Conservation (phyloP, 2,797 vertebrate genomes). For the Esox masquinongy region DNA sequence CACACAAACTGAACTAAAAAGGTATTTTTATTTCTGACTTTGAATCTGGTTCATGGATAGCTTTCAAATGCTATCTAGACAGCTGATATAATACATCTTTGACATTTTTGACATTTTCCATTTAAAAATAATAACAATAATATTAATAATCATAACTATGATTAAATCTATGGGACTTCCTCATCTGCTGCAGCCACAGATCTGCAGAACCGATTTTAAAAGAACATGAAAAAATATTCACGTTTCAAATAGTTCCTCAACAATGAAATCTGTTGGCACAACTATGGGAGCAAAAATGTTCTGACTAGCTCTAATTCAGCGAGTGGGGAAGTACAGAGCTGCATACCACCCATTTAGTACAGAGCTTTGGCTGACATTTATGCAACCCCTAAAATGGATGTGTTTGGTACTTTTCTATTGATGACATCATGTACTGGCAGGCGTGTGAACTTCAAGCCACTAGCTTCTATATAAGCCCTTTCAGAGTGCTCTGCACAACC, state of each 20-base stretch:
- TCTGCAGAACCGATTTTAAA: background rate
- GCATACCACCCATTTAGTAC: background rate
- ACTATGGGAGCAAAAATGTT: background rate
- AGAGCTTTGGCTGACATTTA: slow-evolving; percentile 1
- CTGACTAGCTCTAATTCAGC: background rate
- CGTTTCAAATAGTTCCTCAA: slow-evolving; percentile 48
- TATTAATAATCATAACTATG: background rate
- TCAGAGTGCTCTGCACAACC: background rate
- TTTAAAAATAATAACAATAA: too few relatives aligned
- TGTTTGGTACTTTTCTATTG: background rate
- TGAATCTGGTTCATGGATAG: background rate
- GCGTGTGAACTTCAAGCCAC: background rate
- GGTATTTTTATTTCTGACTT: slow-evolving; percentile 3
- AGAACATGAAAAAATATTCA: slow-evolving; percentile 44
- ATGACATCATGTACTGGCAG: slow-evolving; percentile 2
- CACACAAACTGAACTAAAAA: background rate
- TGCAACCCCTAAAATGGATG: slow-evolving; percentile 5
- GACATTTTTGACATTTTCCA: too few relatives aligned
- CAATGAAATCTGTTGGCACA: slow-evolving; percentile 39
- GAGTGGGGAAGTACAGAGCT: background rate
- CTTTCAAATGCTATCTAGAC: background rate
- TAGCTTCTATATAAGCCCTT: background rate
- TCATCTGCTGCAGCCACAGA: background rate
- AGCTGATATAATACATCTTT: background rate
- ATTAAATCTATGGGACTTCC: background rate